Evolutionary conservation across 2,888 invertebrate species (phyloP), one percentile per base, ranked within the genome.

Genomic region (Chloroclystis v-ata): DNA sequence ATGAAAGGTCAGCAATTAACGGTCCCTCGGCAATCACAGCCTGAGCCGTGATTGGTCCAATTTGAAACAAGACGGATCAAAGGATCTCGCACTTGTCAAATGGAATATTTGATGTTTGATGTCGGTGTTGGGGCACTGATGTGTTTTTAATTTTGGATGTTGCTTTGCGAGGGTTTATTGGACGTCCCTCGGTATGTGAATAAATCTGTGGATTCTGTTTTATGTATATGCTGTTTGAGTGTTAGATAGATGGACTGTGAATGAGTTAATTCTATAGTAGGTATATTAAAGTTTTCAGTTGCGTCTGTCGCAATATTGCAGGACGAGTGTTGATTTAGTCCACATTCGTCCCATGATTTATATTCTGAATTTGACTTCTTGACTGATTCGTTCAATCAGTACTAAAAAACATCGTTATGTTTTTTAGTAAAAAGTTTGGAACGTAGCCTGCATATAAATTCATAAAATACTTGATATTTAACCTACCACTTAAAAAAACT

Each of bases 1-100:
- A 58, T 69, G 63, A 77, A 79, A 85, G 86, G 85, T 84, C 84
- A 81, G 68, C 82, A 86, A 86, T 85, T 85, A 86, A 82, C 76
- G 74, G 76, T 78, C 82, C 83, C 82, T 75, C 73, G 77, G 84
- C 82, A 84, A 84, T 86, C 85, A 83, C 75, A 77, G 71, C 38
- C 43, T 67, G 65, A 65, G 63, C 79, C 70, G 76, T 82, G 83
- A 86, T 86, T 85, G 85, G 83, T 66, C 70, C 77, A 73, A 71
- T 71, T 66, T 69, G 64, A 65, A 57, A 52, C 62, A 66, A 71
- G 69, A 60, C 69, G 71, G 78, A 82, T 82, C 85, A 84, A 85
- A 85, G 81, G 66, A 67, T 68, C 38, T 45, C 73, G 76, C 75
- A 72, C 70, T 73, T 69, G 72, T 77, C 84, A 83, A 84, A 83